Base-by-base conservation (phyloP, 2,113 vertebrate genomes). In the Sterrhoptilus dennistouni region DNA sequence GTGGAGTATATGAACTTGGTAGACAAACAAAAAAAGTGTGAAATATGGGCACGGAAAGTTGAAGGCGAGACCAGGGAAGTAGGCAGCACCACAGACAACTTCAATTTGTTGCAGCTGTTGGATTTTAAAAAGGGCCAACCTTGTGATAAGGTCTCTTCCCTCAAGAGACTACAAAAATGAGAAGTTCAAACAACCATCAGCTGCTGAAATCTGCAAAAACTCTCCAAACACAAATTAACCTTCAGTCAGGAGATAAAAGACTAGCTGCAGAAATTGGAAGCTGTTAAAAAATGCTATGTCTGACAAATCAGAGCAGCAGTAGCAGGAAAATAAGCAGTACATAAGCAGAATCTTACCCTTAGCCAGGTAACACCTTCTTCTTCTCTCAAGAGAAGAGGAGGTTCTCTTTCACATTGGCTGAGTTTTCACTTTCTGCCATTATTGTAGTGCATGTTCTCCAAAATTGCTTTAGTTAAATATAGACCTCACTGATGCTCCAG, bases 151-250 rank as follows among this genome's bases (percentile, higher is more conserved):
- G 74, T 88, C 53, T 79, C 49, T 42, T 81, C 85, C 47, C 69
- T 84, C 74, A 82, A 82, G 81, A 91, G 82, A 77, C 59, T 45
- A 90, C 59, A 94, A 94, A 91, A 96, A 93, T 8, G 40, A 68
- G 91, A 89, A 87, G 89, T 83, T 92, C 71, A 53, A 71, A 63
- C 74, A 0, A 96, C 89, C 95, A 95, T 96, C 96, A 78, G 93
- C 92, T 89, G 90, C 68, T 52, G 90, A 94, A 96, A 95, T 84
- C 95, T 82, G 75, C 85, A 94, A 66, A 92, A 94, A 80, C 87
- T 90, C 91, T 93, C 83, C 72, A 87, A 97, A 96, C 59, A 94
- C 89, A 95, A 95, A 96, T 91, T 96, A 97, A 95, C 87, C 91
- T 96, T 90, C 74, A 92, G 81, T 57, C 72, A 64, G 36, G 80